phyloP scores from a whole-genome alignment of 1,140 invertebrate genomes.

The Philopotamus ludificatus region DNA sequence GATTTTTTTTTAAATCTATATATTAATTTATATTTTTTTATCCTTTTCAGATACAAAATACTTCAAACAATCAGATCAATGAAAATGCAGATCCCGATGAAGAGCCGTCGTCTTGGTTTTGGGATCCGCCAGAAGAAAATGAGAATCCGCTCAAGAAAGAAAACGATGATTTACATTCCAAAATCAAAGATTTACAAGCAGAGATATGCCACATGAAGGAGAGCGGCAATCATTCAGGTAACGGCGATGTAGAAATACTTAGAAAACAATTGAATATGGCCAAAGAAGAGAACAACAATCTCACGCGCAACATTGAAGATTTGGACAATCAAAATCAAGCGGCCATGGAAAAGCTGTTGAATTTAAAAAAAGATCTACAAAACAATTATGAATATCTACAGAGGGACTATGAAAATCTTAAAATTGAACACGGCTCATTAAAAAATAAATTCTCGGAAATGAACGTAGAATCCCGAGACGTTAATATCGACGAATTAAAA shows the following conservation, averaged over 20 bases:
- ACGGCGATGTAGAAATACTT: constrained; percentile 46
- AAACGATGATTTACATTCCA: constrained; percentile 10
- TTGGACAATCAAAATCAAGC: constrained; percentile 70
- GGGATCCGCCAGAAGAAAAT: constrained; percentile 37
- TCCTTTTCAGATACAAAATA: constrained; percentile 7
- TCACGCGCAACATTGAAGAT: constrained; percentile 65
- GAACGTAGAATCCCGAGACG: constrained; percentile 49
- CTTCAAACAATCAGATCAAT: neutral
- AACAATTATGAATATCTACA: constrained; percentile 60
- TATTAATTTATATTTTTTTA: constrained; percentile 1
- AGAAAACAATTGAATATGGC: constrained; percentile 52
- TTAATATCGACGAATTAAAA: constrained; percentile 41
- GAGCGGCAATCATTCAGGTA: constrained; percentile 41
- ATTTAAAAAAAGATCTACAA: constrained; percentile 63
- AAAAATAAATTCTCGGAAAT: constrained; percentile 50
- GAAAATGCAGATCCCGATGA: neutral
- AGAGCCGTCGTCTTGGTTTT: constrained; percentile 38
- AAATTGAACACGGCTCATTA: constrained; percentile 55
- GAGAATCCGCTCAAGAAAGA: constrained; percentile 5
- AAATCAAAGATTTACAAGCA: constrained; percentile 13
- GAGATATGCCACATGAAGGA: constrained; percentile 51
- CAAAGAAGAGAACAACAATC: constrained; percentile 56
- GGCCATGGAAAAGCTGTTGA: constrained; percentile 64
- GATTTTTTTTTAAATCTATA: too few species aligned
- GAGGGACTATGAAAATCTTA: constrained; percentile 57